A percentile compares a stretch with the other conserved stretches of the same genome.
phyloP scores from a whole-genome alignment of 2,797 vertebrate species.

The Uromys caudimaculatus region DNA sequence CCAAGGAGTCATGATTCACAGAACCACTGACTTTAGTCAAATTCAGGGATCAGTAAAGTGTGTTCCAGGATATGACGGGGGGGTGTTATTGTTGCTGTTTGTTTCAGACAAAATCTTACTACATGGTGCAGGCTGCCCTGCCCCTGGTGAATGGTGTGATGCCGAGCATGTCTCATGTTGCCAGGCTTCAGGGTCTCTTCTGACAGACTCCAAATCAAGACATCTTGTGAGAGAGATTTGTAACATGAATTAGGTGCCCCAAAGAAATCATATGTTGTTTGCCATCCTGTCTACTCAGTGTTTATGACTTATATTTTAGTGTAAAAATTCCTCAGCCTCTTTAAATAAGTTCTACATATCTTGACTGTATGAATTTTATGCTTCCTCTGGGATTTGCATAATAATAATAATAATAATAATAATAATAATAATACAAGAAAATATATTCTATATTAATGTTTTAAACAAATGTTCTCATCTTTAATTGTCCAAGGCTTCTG shows the following conservation, averaged over 20 bases:
- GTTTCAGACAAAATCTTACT: neutral
- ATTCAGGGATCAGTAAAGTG: neutral
- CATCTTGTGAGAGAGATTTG: fast-evolving
- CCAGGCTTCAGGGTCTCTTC: neutral
- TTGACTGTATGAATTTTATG: neutral
- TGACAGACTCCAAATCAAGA: fast-evolving
- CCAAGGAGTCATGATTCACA: neutral
- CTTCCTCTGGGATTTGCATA: neutral
- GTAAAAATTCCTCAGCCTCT: neutral
- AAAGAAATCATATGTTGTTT: too few species aligned
- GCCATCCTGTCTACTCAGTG: neutral
- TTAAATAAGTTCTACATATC: neutral
- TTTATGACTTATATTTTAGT: neutral
- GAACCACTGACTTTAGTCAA: neutral
- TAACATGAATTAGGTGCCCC: fast-evolving
- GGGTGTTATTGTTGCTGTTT: neutral
- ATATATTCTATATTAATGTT: neutral
- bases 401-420: neutral
- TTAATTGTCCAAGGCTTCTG: neutral
- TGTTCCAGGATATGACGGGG: neutral
- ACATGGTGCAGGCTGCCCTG: neutral
- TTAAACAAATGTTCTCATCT: neutral
- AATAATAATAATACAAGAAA: neutral
- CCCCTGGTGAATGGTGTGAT: neutral
- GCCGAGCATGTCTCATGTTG: neutral